These are phyloP conservation scores for Aromia moschata DNA, from an alignment of 2,888 invertebrate species.

Conservation along the genomic window DNA sequence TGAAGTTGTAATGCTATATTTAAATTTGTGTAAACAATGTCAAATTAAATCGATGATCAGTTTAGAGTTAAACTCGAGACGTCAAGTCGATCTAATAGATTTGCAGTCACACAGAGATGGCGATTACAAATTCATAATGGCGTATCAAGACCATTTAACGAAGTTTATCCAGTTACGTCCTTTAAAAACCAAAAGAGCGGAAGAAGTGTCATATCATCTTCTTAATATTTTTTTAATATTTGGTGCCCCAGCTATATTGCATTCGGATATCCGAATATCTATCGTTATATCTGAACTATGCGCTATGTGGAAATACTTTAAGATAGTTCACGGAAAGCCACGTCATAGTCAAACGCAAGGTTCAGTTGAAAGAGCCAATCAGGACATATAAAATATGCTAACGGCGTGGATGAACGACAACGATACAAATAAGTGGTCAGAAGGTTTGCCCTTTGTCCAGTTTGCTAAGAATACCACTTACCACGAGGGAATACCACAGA, in stretches of 20 bases:
- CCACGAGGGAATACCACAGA: conserved; percentile 46
- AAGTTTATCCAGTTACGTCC: conserved; percentile 41
- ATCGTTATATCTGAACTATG: conserved; percentile 26
- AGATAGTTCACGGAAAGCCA: conserved; percentile 19
- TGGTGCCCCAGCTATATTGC: conserved; percentile 38
- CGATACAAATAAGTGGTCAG: not conserved
- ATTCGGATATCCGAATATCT: conserved; percentile 35
- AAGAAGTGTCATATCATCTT: conserved; percentile 31
- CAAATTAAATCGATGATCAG: conserved; percentile 39
- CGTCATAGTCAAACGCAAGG: conserved; percentile 39
- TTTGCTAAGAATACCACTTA: conserved; percentile 26
- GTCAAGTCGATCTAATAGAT: conserved; percentile 55
- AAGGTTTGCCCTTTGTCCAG: not conserved
- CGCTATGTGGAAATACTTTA: conserved; percentile 47
- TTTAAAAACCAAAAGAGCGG: conserved; percentile 28
- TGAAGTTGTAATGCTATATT: conserved; percentile 46
- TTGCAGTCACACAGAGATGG: conserved; percentile 45
- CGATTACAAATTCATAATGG: conserved; percentile 39
- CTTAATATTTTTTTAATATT: conserved; percentile 43
- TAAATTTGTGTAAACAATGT: conserved; percentile 46
- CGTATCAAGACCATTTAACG: conserved; percentile 32
- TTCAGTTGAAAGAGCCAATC: no score
- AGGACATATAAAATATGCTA: not conserved
- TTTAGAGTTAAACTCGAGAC: conserved; percentile 46
- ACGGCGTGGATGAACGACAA: not conserved